These are phyloP conservation scores for Paratilapia polleni DNA, from an alignment of 2,113 vertebrate species.

Conservation along the genomic window DNA sequence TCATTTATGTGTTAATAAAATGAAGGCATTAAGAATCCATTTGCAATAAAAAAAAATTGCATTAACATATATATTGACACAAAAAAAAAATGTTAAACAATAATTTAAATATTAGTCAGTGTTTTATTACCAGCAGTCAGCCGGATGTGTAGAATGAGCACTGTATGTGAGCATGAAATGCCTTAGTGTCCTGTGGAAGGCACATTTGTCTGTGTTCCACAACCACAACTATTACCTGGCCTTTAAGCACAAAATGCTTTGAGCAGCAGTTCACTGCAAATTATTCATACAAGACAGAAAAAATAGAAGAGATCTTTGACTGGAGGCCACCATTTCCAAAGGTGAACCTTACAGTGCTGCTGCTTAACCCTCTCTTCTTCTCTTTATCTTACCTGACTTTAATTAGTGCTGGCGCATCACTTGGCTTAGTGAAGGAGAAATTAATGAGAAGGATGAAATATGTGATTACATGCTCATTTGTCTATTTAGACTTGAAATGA, in stretches of 20 bases:
- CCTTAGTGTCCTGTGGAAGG: not conserved
- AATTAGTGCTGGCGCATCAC: conserved; percentile 50
- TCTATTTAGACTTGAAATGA: conserved; percentile 31
- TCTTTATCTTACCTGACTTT: conserved; percentile 46
- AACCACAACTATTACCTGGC: conserved; percentile 7
- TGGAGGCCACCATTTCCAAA: conserved; percentile 15
- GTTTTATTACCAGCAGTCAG: not conserved
- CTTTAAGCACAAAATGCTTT: conserved; percentile 28
- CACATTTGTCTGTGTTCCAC: not conserved
- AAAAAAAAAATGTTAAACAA: not conserved
- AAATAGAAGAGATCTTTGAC: not conserved
- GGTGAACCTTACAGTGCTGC: conserved; percentile 6
- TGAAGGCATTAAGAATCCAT: not conserved
- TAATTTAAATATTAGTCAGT: not conserved
- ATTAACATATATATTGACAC: not conserved
- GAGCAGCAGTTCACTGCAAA: conserved; percentile 30
- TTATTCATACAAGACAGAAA: conserved; percentile 2
- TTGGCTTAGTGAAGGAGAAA: conserved; percentile 19
- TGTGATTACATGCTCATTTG: conserved; percentile 55
- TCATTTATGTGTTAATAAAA: not conserved
- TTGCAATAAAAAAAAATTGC: not conserved
- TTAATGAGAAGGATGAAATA: conserved; percentile 47
- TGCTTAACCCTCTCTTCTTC: conserved; percentile 32
- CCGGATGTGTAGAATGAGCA: not conserved
- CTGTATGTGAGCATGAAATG: not conserved